Conservation (phyloP, 2,797 vertebrate genomes). For the Megalops cyprinoides region DNA sequence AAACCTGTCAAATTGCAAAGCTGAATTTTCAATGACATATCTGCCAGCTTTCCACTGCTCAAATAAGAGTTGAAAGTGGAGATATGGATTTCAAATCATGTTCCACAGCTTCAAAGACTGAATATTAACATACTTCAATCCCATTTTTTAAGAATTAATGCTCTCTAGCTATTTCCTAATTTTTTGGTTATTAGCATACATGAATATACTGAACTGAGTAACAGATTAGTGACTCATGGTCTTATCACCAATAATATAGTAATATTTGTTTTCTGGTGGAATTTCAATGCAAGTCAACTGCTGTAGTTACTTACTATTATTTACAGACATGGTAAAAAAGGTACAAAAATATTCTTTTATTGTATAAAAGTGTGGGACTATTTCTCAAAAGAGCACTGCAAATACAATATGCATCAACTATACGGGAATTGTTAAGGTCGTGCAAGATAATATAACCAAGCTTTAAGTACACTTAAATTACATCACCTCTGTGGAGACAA, state of each 20-base stretch:
- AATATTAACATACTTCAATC: background rate
- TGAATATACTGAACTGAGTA: too few relatives aligned
- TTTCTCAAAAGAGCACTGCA: too few relatives aligned
- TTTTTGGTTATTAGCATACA: too few relatives aligned
- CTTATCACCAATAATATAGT: too few relatives aligned
- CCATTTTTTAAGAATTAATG: background rate
- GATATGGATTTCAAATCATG: background rate
- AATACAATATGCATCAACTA: too few relatives aligned
- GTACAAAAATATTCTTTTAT: background rate
- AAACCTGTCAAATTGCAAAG: background rate
- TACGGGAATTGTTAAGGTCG: too few relatives aligned
- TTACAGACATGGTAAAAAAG: background rate
- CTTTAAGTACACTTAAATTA: too few relatives aligned
- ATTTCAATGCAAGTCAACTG: constrained; percentile 5
- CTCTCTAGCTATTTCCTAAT: too few relatives aligned
- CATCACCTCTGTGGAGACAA: too few relatives aligned
- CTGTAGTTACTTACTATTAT: background rate
- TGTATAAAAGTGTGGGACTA: background rate
- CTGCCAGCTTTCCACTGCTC: background rate
- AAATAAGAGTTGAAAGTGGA: background rate
- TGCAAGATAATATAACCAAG: too few relatives aligned
- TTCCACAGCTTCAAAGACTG: background rate
- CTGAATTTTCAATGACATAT: background rate
- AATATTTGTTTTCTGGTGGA: too few relatives aligned
- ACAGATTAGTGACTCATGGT: too few relatives aligned